Percentiles rank a stretch among this genome's conserved stretches.
These are phyloP conservation scores for Caloenas nicobarica DNA, from an alignment of 2,113 vertebrate genomes.

Conservation along the genomic window DNA sequence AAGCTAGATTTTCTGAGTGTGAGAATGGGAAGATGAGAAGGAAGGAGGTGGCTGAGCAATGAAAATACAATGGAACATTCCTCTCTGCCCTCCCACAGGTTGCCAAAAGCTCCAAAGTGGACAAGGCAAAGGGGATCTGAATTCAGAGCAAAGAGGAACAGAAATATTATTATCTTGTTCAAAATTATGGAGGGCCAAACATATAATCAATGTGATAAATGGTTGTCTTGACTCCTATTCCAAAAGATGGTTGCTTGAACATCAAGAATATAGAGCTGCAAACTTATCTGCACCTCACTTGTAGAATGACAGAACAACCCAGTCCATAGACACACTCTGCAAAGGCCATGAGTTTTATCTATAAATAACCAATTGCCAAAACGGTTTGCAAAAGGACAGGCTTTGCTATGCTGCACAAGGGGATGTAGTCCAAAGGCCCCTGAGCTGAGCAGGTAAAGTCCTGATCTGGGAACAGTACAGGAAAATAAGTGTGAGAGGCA, in stretches of 20 bases:
- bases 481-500: not conserved
- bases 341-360: not conserved
- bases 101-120: not conserved
- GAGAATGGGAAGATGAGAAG: not conserved
- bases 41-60: not conserved
- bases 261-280: not conserved
- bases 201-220: not conserved
- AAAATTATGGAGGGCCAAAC: not conserved
- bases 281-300: not conserved
- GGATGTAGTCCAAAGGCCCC: not conserved
- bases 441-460: not conserved
- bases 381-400: not conserved
- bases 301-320: not conserved
- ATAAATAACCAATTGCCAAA: not conserved
- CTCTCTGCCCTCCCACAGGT: not conserved
- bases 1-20: not conserved
- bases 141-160: not conserved
- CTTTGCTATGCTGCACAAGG: not conserved
- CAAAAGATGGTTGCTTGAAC: not conserved
- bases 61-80: not conserved
- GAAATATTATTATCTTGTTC: not conserved
- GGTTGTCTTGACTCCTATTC: not conserved
- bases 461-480: not conserved
- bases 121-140: not conserved
- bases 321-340: not conserved